Percentiles rank a stretch among this genome's conserved stretches.
Conservation (phyloP, 2,113 vertebrate species). For the Sclerurus mexicanus region DNA sequence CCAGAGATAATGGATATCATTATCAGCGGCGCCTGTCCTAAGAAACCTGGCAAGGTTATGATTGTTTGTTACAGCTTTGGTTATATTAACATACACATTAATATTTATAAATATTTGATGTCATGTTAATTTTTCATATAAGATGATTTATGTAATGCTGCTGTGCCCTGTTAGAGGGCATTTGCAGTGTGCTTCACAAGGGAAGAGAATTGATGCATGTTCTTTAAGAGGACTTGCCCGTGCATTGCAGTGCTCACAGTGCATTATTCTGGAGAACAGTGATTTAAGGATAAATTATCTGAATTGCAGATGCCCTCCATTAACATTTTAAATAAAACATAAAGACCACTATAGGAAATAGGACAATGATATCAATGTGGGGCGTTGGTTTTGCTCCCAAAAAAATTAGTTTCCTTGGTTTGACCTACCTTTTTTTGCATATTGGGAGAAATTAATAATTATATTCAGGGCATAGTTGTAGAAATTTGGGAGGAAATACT, state of each 20-base stretch:
- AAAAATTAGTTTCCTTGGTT: not conserved
- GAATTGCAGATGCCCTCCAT: conserved; percentile 76
- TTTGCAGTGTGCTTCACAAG: conserved; percentile 71
- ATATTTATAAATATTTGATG: conserved; percentile 91
- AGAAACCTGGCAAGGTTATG: conserved; percentile 84
- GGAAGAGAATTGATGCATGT: conserved; percentile 71
- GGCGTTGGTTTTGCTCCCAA: not conserved
- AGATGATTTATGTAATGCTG: conserved; percentile 82
- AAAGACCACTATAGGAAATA: conserved; percentile 54
- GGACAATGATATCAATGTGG: conserved; percentile 19
- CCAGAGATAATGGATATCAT: conserved; percentile 86
- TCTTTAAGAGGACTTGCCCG: conserved; percentile 72
- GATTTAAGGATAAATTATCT: conserved; percentile 77
- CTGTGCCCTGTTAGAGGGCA: conserved; percentile 80
- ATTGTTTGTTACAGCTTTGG: conserved; percentile 85
- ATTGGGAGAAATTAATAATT: not conserved
- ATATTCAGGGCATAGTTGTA: not conserved
- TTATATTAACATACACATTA: conserved; percentile 88
- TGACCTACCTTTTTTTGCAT: not conserved
- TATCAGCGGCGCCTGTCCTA: conserved; percentile 82
- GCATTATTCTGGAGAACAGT: conserved; percentile 71
- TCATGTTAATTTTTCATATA: conserved; percentile 88
- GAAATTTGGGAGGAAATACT: not conserved
- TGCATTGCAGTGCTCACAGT: conserved; percentile 62
- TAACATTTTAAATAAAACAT: conserved; percentile 83